phyloP scores from a whole-genome alignment of 2,888 invertebrate species.

The Ellobium chinense region DNA sequence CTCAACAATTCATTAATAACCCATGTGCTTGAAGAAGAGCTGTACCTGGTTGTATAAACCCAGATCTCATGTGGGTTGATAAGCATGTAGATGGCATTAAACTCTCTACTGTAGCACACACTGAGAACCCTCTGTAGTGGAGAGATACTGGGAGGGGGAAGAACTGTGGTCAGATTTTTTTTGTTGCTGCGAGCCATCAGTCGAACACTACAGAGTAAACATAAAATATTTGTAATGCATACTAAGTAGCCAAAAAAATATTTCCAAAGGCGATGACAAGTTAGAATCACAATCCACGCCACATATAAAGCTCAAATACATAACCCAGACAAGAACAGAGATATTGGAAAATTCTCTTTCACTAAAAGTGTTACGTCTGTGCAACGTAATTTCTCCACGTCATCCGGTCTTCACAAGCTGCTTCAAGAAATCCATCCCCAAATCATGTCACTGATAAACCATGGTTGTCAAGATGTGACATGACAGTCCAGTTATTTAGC shows the following conservation, averaged over 20 bases:
- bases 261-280: background rate
- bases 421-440: too few relatives aligned
- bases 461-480: too few relatives aligned
- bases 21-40: background rate
- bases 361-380: too few relatives aligned
- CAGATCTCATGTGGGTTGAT: constrained; percentile 70
- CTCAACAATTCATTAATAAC: too few relatives aligned
- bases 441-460: too few relatives aligned
- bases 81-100: constrained; percentile 73
- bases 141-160: constrained; percentile 76
- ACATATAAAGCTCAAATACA: too few relatives aligned
- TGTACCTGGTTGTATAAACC: constrained; percentile 77
- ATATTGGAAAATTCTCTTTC: too few relatives aligned
- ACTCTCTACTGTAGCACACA: constrained; percentile 74
- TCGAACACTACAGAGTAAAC: constrained; percentile 67
- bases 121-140: constrained; percentile 69
- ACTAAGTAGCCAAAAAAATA: background rate
- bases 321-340: too few relatives aligned
- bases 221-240: background rate
- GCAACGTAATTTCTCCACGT: too few relatives aligned
- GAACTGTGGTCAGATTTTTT: constrained; percentile 74
- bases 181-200: constrained; percentile 69
- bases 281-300: too few relatives aligned
- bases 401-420: too few relatives aligned
- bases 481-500: too few relatives aligned